A percentile compares a stretch with the other conserved stretches of the same genome.
Evolutionary conservation across 2,888 invertebrate species (phyloP).

Genomic region (Netelia inedita): DNA sequence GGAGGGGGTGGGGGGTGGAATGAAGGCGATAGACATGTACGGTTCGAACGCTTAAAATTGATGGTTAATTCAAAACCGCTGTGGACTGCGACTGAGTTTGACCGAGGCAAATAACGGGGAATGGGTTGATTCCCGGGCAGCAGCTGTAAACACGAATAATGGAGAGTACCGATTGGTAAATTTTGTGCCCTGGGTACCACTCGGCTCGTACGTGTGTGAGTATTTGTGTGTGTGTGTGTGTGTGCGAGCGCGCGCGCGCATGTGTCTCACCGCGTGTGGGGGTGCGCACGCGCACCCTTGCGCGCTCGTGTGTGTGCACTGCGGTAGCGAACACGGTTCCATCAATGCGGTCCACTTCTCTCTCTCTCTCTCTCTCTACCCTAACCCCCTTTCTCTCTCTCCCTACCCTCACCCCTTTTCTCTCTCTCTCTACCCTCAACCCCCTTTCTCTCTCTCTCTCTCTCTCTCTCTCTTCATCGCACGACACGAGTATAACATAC

Average conservation of each 20-base stretch:
- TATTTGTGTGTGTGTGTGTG: neutral
- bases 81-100: conserved; percentile 78
- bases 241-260: conserved; percentile 11
- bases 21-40: conserved; percentile 69
- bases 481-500: conserved; percentile 49
- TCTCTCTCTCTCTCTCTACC: neutral
- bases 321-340: conserved; percentile 24
- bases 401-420: conserved; percentile 14
- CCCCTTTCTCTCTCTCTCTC: conserved; percentile 9
- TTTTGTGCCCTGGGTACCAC: conserved; percentile 76
- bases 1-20: neutral
- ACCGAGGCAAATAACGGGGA: conserved; percentile 78
- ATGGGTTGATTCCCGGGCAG: conserved; percentile 80
- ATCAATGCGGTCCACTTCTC: conserved; percentile 18
- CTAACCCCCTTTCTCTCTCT: neutral
- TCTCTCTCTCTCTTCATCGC: conserved; percentile 5
- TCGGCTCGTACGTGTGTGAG: conserved; percentile 26
- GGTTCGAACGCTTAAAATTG: conserved; percentile 77
- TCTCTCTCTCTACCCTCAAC: neutral
- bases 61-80: conserved; percentile 81
- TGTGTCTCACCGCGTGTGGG: conserved; percentile 21
- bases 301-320: neutral
- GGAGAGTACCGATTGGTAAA: conserved; percentile 82
- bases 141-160: conserved; percentile 82
- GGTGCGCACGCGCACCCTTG: conserved; percentile 2